Conservation (phyloP, 2,888 invertebrate species). For the Escarpia spicata region DNA sequence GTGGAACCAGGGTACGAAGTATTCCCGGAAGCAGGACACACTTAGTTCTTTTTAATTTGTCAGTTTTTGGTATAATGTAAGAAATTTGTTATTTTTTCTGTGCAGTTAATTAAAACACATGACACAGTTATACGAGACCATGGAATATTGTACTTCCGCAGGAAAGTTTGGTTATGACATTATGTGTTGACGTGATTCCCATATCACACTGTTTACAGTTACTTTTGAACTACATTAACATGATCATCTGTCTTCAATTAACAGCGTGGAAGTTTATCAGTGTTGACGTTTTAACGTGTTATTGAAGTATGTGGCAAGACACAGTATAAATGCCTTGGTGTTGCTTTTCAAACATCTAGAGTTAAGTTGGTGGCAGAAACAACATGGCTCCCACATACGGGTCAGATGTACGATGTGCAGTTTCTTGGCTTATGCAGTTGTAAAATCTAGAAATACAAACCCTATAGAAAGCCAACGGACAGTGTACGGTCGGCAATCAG, state of each 20-base stretch:
- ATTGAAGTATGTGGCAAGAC: too few species aligned
- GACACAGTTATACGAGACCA: not conserved
- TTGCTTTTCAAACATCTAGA: not conserved
- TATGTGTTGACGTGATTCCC: too few species aligned
- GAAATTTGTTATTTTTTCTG: not conserved
- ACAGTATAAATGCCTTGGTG: constrained; percentile 8
- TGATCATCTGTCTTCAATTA: too few species aligned
- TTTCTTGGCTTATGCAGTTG: not conserved
- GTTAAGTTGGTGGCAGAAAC: not conserved
- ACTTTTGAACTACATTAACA: too few species aligned
- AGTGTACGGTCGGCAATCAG: not conserved
- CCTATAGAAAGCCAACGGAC: not conserved
- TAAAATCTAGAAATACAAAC: not conserved
- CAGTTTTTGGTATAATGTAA: too few species aligned
- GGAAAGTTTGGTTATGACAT: not conserved
- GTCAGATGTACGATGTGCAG: not conserved
- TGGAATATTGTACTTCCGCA: not conserved
- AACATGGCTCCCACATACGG: not conserved
- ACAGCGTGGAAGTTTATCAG: too few species aligned
- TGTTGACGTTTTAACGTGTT: too few species aligned
- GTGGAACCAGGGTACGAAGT: not conserved
- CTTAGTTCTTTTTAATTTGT: not conserved
- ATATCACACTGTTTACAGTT: too few species aligned
- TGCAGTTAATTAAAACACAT: not conserved
- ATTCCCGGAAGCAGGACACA: not conserved